A percentile compares a stretch with the other conserved stretches of the same genome.
Evolutionary conservation across 2,888 invertebrate genomes (phyloP).

Genomic region (Andrena trimmerana): DNA sequence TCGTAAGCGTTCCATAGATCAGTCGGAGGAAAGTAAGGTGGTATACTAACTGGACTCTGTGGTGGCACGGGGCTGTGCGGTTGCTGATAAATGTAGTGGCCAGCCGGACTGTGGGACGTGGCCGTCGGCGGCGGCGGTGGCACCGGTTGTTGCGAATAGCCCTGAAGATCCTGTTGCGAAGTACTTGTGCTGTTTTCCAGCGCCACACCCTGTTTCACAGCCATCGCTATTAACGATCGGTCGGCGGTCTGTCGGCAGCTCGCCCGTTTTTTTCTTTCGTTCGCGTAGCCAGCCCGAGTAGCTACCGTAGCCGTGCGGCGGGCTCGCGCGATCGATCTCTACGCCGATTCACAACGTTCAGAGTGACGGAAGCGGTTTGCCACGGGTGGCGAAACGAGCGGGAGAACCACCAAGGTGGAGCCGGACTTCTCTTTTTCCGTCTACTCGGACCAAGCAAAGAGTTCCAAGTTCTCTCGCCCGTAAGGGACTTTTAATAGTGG

Average conservation of each 20-base stretch:
- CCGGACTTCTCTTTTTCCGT: not conserved
- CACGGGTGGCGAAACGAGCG: conserved; percentile 27
- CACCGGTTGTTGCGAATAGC: conserved; percentile 85
- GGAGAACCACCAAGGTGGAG: not conserved
- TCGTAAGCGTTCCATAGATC: not conserved
- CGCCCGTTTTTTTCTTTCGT: conserved; percentile 8
- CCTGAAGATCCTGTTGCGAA: conserved; percentile 86
- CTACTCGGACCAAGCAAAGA: not conserved
- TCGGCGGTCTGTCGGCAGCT: conserved; percentile 44
- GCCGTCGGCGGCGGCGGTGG: conserved; percentile 81
- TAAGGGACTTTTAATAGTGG: conserved; percentile 4
- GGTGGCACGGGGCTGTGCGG: conserved; percentile 83
- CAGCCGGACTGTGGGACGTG: conserved; percentile 80
- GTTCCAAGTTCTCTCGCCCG: not conserved
- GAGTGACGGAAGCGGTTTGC: conserved; percentile 53
- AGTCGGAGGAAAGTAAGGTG: not conserved
- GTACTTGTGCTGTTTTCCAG: conserved; percentile 89
- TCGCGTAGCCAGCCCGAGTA: conserved; percentile 35
- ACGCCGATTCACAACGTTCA: conserved; percentile 46
- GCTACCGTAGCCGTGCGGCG: conserved; percentile 38
- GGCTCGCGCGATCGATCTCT: conserved; percentile 60
- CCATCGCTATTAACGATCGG: conserved; percentile 73
- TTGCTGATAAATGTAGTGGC: conserved; percentile 82
- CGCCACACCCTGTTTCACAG: conserved; percentile 86
- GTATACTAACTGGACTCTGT: conserved; percentile 82